phyloP scores from a whole-genome alignment of 2,797 vertebrate species.

The Typhlichthys eigenmanni region DNA sequence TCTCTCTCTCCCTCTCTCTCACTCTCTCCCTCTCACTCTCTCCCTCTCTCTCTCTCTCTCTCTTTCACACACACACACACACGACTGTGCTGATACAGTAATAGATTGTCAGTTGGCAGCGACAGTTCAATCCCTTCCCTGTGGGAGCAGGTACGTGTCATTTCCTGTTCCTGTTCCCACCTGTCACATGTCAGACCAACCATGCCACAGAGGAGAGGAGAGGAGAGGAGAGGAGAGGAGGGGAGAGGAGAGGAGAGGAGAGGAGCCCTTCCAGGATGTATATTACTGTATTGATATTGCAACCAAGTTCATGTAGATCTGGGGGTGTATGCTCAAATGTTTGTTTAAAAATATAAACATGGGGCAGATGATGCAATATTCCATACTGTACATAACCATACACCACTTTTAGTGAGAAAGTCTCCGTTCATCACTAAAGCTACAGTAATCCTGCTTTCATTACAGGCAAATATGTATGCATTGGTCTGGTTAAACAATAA shows the following conservation, averaged over 20 bases:
- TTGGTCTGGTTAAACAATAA: background rate
- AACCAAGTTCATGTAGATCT: too few relatives aligned
- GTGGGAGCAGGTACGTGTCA: slow-evolving; percentile 67
- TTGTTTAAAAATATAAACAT: background rate
- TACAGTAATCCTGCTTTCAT: background rate
- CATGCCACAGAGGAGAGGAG: background rate
- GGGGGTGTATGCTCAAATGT: too few relatives aligned
- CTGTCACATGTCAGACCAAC: slow-evolving; percentile 41
- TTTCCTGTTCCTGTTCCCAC: slow-evolving; percentile 62
- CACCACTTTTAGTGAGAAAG: background rate
- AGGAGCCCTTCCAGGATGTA: background rate
- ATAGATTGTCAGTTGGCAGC: slow-evolving; percentile 67
- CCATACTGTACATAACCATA: background rate
- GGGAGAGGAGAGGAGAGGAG: background rate
- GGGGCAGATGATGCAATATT: too few relatives aligned
- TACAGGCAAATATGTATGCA: background rate
- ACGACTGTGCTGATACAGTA: slow-evolving; percentile 25
- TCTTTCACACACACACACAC: background rate
- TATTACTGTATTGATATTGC: background rate
- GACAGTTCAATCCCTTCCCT: slow-evolving; percentile 47
- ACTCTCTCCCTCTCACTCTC: too few relatives aligned
- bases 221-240: background rate
- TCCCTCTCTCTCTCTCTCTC: too few relatives aligned
- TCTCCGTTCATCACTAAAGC: slow-evolving; percentile 15
- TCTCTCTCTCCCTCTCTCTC: too few relatives aligned